Percentiles rank a stretch among this genome's conserved stretches.
phyloP scores from a whole-genome alignment of 2,113 vertebrate genomes.

The Holacanthus passer region DNA sequence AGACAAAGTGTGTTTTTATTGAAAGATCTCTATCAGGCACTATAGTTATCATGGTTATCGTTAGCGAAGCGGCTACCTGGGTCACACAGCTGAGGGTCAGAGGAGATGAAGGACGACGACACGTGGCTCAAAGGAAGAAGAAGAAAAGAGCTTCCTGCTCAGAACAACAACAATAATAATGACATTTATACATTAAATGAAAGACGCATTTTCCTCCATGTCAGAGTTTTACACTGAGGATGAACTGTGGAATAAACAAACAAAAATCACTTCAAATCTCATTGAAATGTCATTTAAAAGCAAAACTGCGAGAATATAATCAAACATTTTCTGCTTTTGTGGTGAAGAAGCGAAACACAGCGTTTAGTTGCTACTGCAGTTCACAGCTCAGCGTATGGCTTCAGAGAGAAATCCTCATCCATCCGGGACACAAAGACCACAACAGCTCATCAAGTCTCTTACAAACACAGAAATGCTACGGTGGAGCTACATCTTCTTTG shows the following conservation, averaged over 20 bases:
- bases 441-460: constrained; percentile 15
- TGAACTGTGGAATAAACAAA: background rate
- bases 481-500: constrained; percentile 62
- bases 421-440: constrained; percentile 16
- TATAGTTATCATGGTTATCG: constrained; percentile 63
- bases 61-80: constrained; percentile 70
- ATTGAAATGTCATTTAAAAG: background rate
- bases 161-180: background rate
- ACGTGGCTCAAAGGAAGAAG: constrained; percentile 1
- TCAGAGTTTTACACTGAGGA: background rate
- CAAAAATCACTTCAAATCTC: background rate
- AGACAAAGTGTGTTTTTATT: constrained; percentile 75
- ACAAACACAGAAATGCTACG: constrained; percentile 54
- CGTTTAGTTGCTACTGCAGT: constrained; percentile 45
- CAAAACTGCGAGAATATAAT: background rate
- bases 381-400: constrained; percentile 68
- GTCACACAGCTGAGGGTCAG: constrained; percentile 62
- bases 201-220: background rate
- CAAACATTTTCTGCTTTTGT: background rate
- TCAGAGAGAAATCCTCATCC: constrained; percentile 45
- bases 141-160: background rate
- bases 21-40: constrained; percentile 82
- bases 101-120: constrained; percentile 23
- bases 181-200: constrained; percentile 7
- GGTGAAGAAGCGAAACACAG: constrained; percentile 30